A percentile compares a stretch with the other conserved stretches of the same genome.
These are phyloP conservation scores for Leucophora obtusa DNA, from an alignment of 2,888 invertebrate genomes.

Conservation along the genomic window DNA sequence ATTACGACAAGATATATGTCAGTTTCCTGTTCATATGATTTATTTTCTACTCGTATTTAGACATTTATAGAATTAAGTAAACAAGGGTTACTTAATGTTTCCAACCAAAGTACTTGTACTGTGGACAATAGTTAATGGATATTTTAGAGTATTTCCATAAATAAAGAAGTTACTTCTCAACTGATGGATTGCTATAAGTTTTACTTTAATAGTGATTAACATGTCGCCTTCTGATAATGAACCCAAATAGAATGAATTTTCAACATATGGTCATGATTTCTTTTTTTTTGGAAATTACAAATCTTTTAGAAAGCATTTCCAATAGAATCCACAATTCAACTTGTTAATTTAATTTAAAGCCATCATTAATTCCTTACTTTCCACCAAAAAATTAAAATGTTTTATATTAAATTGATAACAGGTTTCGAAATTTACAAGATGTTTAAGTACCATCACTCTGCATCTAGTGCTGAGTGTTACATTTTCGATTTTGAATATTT, in stretches of 20 bases:
- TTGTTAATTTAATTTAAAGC: constrained; percentile 26
- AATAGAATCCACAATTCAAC: constrained; percentile 10
- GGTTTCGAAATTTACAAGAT: constrained; percentile 32
- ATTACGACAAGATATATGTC: constrained; percentile 50
- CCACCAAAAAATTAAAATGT: constrained; percentile 39
- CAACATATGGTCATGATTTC: constrained; percentile 39
- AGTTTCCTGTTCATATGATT: constrained; percentile 22
- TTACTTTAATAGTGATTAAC: background rate
- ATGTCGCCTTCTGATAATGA: background rate
- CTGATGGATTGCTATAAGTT: constrained; percentile 31
- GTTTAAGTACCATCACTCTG: background rate
- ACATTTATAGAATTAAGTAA: constrained; percentile 47
- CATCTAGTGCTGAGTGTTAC: background rate
- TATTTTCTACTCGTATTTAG: constrained; percentile 53
- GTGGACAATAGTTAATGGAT: constrained; percentile 38
- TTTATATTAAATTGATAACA: constrained; percentile 42
- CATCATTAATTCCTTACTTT: constrained; percentile 30
- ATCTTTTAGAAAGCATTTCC: constrained; percentile 9
- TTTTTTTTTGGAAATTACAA: background rate
- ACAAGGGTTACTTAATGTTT: constrained; percentile 44
- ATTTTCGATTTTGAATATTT: background rate
- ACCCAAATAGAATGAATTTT: background rate
- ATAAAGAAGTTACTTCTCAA: constrained; percentile 33
- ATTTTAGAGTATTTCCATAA: constrained; percentile 33
- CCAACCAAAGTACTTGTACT: constrained; percentile 36